phyloP scores from a whole-genome alignment of 2,888 invertebrate genomes.

The Machimus atricapillus region DNA sequence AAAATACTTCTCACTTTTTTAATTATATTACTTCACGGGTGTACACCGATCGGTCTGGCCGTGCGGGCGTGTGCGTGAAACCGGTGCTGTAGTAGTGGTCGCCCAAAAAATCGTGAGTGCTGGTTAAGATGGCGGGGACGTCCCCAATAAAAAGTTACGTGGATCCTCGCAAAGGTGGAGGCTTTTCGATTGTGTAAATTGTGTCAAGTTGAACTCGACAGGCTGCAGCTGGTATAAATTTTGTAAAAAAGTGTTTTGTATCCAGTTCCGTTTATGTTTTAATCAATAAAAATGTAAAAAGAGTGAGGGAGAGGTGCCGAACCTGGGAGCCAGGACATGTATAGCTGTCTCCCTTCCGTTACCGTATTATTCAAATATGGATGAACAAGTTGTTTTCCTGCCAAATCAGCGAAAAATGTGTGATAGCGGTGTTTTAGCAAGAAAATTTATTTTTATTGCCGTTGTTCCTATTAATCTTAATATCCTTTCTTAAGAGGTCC shows the following conservation, averaged over 20 bases:
- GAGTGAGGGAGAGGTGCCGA: neutral
- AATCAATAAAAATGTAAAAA: slow-evolving; percentile 33
- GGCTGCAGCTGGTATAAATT: neutral
- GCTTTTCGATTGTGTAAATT: neutral
- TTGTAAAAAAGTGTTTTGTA: neutral
- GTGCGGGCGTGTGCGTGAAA: neutral
- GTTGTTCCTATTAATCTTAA: slow-evolving; percentile 18
- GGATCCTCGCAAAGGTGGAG: slow-evolving; percentile 4
- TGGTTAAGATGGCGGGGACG: slow-evolving; percentile 39
- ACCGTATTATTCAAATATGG: neutral
- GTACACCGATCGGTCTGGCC: neutral
- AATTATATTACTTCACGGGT: slow-evolving; percentile 16
- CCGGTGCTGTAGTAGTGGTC: neutral
- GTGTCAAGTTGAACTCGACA: neutral
- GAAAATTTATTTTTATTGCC: neutral
- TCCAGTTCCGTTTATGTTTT: slow-evolving; percentile 20
- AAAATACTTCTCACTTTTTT: slow-evolving; percentile 26
- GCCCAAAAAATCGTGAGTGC: neutral
- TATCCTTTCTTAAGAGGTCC: neutral
- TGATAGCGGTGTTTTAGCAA: neutral
- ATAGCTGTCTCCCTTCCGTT: slow-evolving; percentile 18
- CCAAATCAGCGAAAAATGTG: neutral
- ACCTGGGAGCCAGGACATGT: neutral
- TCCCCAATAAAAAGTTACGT: slow-evolving; percentile 25
- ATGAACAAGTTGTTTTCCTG: slow-evolving; percentile 32